Conservation (phyloP, 2,888 invertebrate species). For the Mesorhabditis spiculigera region DNA sequence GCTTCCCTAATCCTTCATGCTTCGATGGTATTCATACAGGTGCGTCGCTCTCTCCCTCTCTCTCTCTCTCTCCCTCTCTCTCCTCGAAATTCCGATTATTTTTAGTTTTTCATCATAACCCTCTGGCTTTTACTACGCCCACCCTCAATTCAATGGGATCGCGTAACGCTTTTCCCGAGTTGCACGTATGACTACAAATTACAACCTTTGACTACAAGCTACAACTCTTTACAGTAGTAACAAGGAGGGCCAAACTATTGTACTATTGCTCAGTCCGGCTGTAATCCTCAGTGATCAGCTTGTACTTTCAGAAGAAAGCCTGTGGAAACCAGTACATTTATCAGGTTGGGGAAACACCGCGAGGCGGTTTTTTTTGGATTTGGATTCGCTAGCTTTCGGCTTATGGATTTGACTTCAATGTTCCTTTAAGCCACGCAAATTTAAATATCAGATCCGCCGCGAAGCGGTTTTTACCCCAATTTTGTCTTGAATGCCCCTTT, state of each 20-base stretch:
- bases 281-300: neutral
- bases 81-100: too few species aligned
- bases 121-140: neutral
- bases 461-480: too few species aligned
- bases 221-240: neutral
- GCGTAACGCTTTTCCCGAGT: neutral
- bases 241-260: neutral
- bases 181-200: neutral
- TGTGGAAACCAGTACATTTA: neutral
- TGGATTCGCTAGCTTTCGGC: too few species aligned
- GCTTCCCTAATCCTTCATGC: neutral
- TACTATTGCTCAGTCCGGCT: neutral
- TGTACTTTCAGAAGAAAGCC: neutral
- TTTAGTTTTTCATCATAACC: neutral
- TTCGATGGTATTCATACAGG: neutral
- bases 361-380: too few species aligned
- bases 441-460: too few species aligned
- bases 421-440: too few species aligned
- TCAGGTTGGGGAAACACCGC: neutral
- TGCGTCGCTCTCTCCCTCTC: neutral
- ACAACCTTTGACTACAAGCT: neutral
- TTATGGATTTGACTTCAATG: too few species aligned
- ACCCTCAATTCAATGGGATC: neutral
- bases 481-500: too few species aligned
- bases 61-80: too few species aligned